Conservation (phyloP, 2,888 invertebrate species). For the Tipula lateralis region DNA sequence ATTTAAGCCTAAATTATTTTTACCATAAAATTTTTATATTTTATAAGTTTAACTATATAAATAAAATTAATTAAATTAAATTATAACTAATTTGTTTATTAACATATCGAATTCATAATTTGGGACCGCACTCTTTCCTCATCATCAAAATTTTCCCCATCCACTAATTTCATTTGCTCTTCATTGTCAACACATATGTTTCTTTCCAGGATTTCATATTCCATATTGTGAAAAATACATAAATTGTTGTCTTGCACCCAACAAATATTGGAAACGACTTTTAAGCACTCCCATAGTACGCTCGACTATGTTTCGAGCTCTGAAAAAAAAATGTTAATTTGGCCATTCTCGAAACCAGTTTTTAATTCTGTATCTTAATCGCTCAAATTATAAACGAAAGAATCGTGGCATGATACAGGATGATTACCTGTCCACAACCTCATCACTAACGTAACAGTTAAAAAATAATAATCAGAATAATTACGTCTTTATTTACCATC, state of each 20-base stretch:
- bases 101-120: background rate
- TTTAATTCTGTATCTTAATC: background rate
- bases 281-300: background rate
- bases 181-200: too few species aligned
- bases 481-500: background rate
- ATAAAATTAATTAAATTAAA: too few species aligned
- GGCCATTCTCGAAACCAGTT: background rate
- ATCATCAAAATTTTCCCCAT: background rate
- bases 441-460: background rate
- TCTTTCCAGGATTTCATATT: background rate
- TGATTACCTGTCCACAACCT: background rate
- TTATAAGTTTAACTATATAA: too few species aligned
- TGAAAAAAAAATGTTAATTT: background rate
- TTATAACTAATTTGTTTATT: background rate
- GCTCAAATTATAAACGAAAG: background rate
- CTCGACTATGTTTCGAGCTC: background rate
- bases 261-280: background rate
- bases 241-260: background rate
- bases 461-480: background rate
- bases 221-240: background rate
- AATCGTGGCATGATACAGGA: background rate
- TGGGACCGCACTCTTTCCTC: background rate
- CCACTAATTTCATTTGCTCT: too few species aligned
- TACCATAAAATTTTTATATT: background rate
- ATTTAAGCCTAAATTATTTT: background rate